These are phyloP conservation scores for Lottia scabra DNA, from an alignment of 2,888 invertebrate genomes.

Conservation along the genomic window DNA sequence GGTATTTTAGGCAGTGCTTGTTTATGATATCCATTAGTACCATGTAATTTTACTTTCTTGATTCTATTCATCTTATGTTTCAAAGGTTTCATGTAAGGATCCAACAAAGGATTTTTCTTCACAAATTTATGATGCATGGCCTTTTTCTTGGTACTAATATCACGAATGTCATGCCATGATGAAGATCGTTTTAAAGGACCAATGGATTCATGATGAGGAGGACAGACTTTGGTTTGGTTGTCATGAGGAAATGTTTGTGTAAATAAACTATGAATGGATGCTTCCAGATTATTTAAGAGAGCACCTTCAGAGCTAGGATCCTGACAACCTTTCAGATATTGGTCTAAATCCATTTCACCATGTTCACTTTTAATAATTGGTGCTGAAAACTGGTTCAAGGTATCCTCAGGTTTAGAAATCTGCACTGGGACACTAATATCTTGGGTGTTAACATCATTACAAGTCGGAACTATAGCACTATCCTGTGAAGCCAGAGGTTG, in stretches of 20 bases:
- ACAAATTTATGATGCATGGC: neutral
- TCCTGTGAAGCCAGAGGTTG: neutral
- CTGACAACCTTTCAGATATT: neutral
- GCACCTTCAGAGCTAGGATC: neutral
- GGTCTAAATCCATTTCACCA: neutral
- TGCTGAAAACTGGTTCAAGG: neutral
- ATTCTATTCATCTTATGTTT: neutral
- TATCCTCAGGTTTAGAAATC: neutral
- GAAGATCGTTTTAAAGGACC: neutral
- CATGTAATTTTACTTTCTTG: neutral
- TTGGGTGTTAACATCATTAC: neutral
- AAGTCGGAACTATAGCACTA: constrained; percentile 7
- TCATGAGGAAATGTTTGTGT: constrained; percentile 11
- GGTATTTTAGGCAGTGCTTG: neutral
- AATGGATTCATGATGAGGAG: neutral
- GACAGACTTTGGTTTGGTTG: constrained; percentile 13
- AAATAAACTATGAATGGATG: constrained; percentile 17
- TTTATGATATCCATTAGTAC: neutral
- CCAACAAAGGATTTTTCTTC: constrained; percentile 2
- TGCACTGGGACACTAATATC: neutral
- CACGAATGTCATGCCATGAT: constrained; percentile 5
- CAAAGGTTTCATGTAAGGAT: constrained; percentile 9
- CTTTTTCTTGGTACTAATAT: constrained; percentile 17
- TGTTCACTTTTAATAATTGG: neutral
- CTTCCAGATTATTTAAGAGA: constrained; percentile 16